Conservation (phyloP, 1,140 invertebrate genomes). For the Papilio glaucus region DNA sequence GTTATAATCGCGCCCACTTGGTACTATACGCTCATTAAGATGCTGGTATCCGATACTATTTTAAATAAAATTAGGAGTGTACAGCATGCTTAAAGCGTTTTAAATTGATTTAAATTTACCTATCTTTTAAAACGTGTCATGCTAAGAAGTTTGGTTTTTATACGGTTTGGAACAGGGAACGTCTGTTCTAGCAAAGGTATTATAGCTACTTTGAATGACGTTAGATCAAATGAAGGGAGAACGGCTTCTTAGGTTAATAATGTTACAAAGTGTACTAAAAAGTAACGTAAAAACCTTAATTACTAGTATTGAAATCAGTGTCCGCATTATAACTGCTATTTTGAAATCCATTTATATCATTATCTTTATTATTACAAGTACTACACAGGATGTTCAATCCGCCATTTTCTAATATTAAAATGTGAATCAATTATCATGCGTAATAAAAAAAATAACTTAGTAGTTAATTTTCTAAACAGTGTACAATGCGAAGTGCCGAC, state of each 20-base stretch:
- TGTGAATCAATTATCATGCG: too few species aligned
- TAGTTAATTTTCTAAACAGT: too few species aligned
- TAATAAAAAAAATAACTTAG: neutral
- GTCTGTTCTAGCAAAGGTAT: too few species aligned
- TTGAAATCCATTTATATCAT: conserved; percentile 17
- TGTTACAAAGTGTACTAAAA: neutral
- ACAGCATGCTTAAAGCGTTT: too few species aligned
- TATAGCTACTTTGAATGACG: neutral
- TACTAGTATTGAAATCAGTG: conserved; percentile 20
- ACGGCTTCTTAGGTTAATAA: neutral
- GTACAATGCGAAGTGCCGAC: too few species aligned
- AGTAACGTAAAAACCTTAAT: conserved; percentile 31
- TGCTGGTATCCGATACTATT: neutral
- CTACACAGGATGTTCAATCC: conserved; percentile 27
- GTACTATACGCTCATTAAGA: neutral
- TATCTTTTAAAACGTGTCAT: too few species aligned
- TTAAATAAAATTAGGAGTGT: neutral
- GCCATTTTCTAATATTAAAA: too few species aligned
- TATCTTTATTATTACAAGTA: conserved; percentile 31
- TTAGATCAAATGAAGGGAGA: neutral
- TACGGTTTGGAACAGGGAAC: too few species aligned
- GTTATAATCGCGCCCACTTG: conserved; percentile 40
- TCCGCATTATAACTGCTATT: conserved; percentile 26
- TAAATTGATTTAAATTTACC: too few species aligned
- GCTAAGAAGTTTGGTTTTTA: too few species aligned